Conservation (phyloP, 2,113 vertebrate species). For the Nannobrachium achirus region DNA sequence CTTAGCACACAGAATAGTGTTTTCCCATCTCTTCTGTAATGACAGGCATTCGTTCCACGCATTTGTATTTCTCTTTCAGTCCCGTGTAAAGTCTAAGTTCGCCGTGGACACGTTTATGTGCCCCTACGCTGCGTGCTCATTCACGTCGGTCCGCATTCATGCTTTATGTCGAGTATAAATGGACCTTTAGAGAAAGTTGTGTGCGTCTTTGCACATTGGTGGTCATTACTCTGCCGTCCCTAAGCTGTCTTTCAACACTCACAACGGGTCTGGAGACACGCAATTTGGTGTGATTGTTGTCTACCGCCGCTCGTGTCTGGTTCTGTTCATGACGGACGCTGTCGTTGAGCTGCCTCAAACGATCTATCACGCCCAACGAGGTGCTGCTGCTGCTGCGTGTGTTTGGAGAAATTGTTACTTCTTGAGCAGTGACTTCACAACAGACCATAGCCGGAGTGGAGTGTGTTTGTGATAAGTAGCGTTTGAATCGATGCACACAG, state of each 20-base stretch:
- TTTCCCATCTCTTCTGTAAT: constrained; percentile 21
- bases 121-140: too few relatives aligned
- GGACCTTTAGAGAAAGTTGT: too few relatives aligned
- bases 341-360: constrained; percentile 27
- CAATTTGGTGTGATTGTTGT: constrained; percentile 5
- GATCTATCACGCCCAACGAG: constrained; percentile 64
- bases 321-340: constrained; percentile 45
- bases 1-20: constrained; percentile 34
- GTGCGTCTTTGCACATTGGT: constrained; percentile 20
- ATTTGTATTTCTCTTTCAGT: constrained; percentile 3
- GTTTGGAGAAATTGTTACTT: constrained; percentile 30
- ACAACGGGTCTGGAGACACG: constrained; percentile 16
- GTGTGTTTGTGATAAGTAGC: constrained; percentile 29
- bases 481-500: constrained; percentile 46
- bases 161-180: too few relatives aligned
- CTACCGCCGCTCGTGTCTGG: constrained; percentile 9
- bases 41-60: constrained; percentile 37
- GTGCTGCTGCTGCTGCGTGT: constrained; percentile 35
- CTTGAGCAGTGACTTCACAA: constrained; percentile 1
- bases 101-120: too few relatives aligned
- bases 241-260: constrained; percentile 11
- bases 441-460: background rate
- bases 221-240: constrained; percentile 25
- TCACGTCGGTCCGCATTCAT: too few relatives aligned
- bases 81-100: background rate